Conservation (phyloP, 2,888 invertebrate species). For the Scaptomyza flava region DNA sequence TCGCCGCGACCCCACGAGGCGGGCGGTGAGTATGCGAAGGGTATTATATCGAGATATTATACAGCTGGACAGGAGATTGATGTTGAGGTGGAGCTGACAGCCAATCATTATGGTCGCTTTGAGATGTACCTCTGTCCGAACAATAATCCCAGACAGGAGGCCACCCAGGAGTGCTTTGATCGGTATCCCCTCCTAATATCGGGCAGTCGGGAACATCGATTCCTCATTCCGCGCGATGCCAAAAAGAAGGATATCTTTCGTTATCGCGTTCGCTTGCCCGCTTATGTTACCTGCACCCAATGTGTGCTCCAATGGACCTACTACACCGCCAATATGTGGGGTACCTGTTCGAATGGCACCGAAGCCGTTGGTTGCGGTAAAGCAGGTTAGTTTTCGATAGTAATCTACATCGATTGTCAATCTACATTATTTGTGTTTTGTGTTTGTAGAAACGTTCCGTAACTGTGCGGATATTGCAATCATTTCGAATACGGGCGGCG, state of each 20-base stretch:
- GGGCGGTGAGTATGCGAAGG: slow-evolving; percentile 93
- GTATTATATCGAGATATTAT: slow-evolving; percentile 92
- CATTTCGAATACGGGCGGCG: slow-evolving; percentile 90
- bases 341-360: slow-evolving; percentile 92
- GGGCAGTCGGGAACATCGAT: slow-evolving; percentile 89
- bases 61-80: slow-evolving; percentile 94
- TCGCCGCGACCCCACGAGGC: slow-evolving; percentile 94
- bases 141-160: slow-evolving; percentile 91
- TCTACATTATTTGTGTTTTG: no score
- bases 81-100: slow-evolving; percentile 93
- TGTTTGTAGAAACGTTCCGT: slow-evolving; percentile 90
- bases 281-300: slow-evolving; percentile 93
- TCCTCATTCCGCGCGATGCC: slow-evolving; percentile 89
- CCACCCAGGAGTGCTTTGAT: slow-evolving; percentile 93
- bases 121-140: slow-evolving; percentile 94
- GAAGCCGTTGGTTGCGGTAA: slow-evolving; percentile 95
- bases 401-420: no score
- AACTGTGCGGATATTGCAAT: slow-evolving; percentile 96
- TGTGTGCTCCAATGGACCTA: slow-evolving; percentile 98
- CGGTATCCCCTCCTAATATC: slow-evolving; percentile 90
- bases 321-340: slow-evolving; percentile 95
- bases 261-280: slow-evolving; percentile 91
- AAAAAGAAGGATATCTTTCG: slow-evolving; percentile 88
- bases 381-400: slow-evolving; percentile 84
- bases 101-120: slow-evolving; percentile 95